These are phyloP conservation scores for Ataeniobius toweri DNA, from an alignment of 2,797 vertebrate species.

Conservation along the genomic window DNA sequence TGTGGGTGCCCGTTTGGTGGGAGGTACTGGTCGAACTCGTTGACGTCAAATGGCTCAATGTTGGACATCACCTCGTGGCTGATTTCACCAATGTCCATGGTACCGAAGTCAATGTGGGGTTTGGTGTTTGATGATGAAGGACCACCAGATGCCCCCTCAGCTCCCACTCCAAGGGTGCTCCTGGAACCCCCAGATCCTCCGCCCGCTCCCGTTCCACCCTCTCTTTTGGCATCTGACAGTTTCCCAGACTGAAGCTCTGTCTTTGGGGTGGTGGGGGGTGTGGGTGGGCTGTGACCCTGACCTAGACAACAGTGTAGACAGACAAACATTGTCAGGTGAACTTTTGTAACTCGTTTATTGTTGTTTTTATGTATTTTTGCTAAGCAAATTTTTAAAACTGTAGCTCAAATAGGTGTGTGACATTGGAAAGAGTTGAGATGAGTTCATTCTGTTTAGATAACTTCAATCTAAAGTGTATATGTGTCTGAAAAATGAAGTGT, in stretches of 20 bases:
- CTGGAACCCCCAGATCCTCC: conserved; percentile 79
- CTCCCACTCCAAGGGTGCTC: conserved; percentile 80
- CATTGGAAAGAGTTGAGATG: neutral
- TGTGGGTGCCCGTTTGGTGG: conserved; percentile 94
- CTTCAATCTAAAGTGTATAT: neutral
- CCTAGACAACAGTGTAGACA: conserved; percentile 72
- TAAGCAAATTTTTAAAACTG: neutral
- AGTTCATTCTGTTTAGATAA: neutral
- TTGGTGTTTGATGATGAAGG: conserved; percentile 83
- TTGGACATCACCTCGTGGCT: conserved; percentile 99
- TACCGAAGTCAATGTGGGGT: conserved; percentile 98
- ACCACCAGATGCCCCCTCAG: conserved; percentile 78
- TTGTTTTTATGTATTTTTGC: neutral
- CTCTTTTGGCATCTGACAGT: conserved; percentile 86
- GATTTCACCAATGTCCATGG: conserved; percentile 99
- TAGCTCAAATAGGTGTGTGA: neutral
- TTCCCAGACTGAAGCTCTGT: conserved; percentile 96
- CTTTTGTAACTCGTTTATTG: conserved; percentile 8
- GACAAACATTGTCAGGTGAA: conserved; percentile 20
- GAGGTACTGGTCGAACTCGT: conserved; percentile 98
- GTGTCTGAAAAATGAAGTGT: neutral
- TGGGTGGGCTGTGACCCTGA: conserved; percentile 96
- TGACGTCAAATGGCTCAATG: conserved; percentile 98
- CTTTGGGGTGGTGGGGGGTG: conserved; percentile 97
- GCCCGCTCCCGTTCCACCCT: conserved; percentile 80